phyloP scores from a whole-genome alignment of 2,797 vertebrate genomes.

The Rhinichthys osculus region DNA sequence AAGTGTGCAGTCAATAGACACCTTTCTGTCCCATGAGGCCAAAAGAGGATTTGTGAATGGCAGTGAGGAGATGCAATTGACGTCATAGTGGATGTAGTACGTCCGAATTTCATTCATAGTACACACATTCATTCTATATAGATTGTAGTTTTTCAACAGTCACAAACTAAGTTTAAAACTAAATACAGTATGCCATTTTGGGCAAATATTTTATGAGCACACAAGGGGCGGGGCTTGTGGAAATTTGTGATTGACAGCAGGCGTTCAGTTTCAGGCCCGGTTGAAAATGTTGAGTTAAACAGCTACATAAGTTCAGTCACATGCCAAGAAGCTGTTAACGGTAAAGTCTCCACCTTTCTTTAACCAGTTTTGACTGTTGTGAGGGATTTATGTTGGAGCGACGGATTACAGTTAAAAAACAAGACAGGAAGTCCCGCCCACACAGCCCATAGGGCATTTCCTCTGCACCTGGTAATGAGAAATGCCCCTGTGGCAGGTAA shows the following conservation, averaged over 20 bases:
- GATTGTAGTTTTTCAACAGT: neutral
- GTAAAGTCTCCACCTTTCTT: conserved; percentile 25
- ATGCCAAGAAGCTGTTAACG: conserved; percentile 40
- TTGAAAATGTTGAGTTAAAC: conserved; percentile 3
- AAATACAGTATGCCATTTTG: neutral
- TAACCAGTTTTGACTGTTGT: conserved; percentile 31
- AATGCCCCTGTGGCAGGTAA: conserved; percentile 40
- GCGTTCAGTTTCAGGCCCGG: neutral
- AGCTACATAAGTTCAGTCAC: neutral
- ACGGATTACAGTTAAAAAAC: conserved; percentile 41
- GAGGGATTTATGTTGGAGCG: conserved; percentile 58
- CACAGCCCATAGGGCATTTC: conserved; percentile 44
- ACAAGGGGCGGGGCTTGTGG: neutral
- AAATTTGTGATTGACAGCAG: neutral
- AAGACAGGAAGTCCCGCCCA: conserved; percentile 55
- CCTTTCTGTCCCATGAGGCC: neutral
- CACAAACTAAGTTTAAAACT: neutral
- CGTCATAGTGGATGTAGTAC: neutral
- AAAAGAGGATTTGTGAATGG: neutral
- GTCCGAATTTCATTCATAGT: neutral
- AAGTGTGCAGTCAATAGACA: neutral
- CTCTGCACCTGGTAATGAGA: conserved; percentile 56
- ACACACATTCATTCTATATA: neutral
- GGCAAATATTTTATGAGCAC: neutral
- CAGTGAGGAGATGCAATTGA: neutral